These are phyloP conservation scores for cattle (Bos taurus) DNA, from an alignment of 2,113 vertebrate species.

Conservation along the genomic window DNA sequence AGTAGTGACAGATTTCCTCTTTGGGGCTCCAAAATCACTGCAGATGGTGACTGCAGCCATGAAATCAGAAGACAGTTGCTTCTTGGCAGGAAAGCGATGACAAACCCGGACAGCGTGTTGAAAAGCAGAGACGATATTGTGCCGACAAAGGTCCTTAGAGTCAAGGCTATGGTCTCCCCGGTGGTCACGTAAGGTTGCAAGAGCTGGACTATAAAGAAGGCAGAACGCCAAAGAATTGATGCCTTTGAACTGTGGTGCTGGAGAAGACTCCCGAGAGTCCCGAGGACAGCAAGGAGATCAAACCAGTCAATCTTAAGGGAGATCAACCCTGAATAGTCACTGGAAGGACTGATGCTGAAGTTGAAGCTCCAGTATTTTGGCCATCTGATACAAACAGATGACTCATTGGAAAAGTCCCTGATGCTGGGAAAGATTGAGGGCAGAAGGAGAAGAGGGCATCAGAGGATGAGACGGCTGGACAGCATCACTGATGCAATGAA, in stretches of 20 bases:
- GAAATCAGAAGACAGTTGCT: not conserved
- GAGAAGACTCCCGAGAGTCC: not conserved
- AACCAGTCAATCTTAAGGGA: not conserved
- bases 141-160: not conserved
- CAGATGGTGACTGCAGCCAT: not conserved
- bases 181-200: accelerated
- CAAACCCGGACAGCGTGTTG: not conserved
- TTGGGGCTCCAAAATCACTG: not conserved
- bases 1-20: not conserved
- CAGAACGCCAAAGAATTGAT: accelerated
- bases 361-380: not conserved
- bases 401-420: not conserved
- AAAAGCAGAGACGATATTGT: not conserved
- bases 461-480: not conserved
- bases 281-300: not conserved
- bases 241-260: not conserved
- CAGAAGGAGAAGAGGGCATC: not conserved
- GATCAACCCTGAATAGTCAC: not conserved
- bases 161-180: not conserved
- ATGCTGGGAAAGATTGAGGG: not conserved
- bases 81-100: not conserved
- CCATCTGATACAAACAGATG: not conserved
- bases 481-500: not conserved
- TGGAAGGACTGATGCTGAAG: not conserved
- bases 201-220: not conserved